Conservation (phyloP, 2,113 vertebrate species). For the Petroica traversi region DNA sequence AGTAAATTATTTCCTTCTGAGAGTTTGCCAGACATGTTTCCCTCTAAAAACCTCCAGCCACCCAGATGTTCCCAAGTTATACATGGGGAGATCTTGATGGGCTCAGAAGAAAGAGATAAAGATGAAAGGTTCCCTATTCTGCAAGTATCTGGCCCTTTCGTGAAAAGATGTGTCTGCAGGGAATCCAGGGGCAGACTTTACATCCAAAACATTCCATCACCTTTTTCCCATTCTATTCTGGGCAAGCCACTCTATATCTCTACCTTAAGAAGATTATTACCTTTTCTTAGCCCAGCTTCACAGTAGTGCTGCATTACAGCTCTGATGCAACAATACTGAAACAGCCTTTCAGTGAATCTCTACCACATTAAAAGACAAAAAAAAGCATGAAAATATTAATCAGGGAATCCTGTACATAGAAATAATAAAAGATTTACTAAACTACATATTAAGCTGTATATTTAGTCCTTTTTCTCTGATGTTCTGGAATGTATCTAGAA, state of each 20-base stretch:
- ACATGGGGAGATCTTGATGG: background rate
- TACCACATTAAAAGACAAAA: background rate
- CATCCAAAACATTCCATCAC: background rate
- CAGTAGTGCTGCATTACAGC: background rate
- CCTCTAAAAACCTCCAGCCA: background rate
- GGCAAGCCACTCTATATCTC: background rate
- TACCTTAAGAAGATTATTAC: background rate
- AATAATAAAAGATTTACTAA: background rate
- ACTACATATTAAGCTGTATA: background rate
- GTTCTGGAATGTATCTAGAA: background rate
- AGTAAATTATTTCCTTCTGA: slow-evolving; percentile 5
- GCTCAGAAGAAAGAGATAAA: slow-evolving; percentile 11
- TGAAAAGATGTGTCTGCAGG: background rate
- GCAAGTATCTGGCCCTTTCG: background rate
- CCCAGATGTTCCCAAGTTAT: background rate
- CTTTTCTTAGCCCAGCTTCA: background rate
- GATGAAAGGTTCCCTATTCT: background rate
- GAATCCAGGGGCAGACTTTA: background rate
- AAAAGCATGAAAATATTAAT: background rate
- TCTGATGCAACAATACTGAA: background rate
- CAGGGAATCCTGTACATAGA: background rate
- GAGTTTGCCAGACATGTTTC: background rate
- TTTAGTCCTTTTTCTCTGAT: background rate
- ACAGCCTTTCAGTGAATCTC: background rate
- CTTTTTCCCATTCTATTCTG: background rate